Conservation (phyloP, 2,113 vertebrate species). For the Caranx melampygus region DNA sequence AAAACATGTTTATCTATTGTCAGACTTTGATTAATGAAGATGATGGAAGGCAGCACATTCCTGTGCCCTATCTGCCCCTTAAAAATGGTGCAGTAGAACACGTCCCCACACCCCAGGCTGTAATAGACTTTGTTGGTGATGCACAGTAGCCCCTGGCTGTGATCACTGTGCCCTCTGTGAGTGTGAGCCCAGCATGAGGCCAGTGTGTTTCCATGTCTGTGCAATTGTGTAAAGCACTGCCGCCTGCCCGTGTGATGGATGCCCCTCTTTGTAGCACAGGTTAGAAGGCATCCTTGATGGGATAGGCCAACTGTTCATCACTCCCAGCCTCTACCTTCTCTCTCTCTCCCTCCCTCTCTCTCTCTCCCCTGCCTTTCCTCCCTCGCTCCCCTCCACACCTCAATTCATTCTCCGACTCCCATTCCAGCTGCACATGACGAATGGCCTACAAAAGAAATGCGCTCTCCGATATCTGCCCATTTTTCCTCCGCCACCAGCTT, state of each 20-base stretch:
- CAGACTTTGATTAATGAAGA: conserved; percentile 1
- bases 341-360: conserved; percentile 5
- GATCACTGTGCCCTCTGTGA: conserved; percentile 46
- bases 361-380: conserved; percentile 24
- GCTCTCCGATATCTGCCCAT: conserved; percentile 56
- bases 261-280: conserved; percentile 78
- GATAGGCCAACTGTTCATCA: conserved; percentile 79
- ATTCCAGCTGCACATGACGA: conserved; percentile 69
- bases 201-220: conserved; percentile 51
- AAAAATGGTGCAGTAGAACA: conserved; percentile 4
- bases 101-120: not conserved
- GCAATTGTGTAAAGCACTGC: conserved; percentile 58
- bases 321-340: conserved; percentile 54
- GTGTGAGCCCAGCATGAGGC: conserved; percentile 40
- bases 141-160: conserved; percentile 30
- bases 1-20: not conserved
- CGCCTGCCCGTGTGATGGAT: conserved; percentile 74
- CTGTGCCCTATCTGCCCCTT: not conserved
- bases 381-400: conserved; percentile 14
- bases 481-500: conserved; percentile 46
- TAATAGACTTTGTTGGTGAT: conserved; percentile 43
- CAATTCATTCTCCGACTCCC: conserved; percentile 54
- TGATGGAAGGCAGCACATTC: not conserved
- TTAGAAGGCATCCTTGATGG: conserved; percentile 82
- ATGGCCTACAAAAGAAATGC: conserved; percentile 69